Base-by-base conservation (phyloP, 2,797 vertebrate species). In the Tamandua tetradactyla region DNA sequence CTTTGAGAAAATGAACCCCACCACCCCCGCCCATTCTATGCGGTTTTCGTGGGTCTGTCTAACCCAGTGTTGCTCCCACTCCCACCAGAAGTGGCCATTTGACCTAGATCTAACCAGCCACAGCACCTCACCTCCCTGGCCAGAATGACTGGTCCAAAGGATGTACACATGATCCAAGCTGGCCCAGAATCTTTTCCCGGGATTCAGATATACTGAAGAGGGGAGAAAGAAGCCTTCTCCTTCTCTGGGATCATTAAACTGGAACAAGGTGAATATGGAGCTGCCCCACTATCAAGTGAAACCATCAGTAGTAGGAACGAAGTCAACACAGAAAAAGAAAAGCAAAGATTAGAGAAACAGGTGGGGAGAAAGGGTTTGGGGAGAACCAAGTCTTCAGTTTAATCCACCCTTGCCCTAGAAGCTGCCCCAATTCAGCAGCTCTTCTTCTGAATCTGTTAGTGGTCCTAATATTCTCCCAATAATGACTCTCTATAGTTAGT, bases 221-320 rank as follows among this genome's bases (percentile, higher is more conserved):
- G 3, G 15, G 74, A 94, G 72, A 92, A 76, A 94, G 49, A 85
- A 84, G 40, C 23, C 22, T 84, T 62, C 4, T 55, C 14, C 61
- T 47, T 91, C 49, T 83, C 57, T 72, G 57, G 88, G 57, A 37
- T 91, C 40, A 93, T 57, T 88, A 57, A 47, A 71, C 35, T 82
- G 55, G 64, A 20, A 75, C 85, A 83, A 93, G 74, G 57, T 57
- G 88, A 93, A 79, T 35, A 5, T 55, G 27, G 57, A 75, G 44
- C 40, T 78, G 62, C 15, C 47, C 76, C 35, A 69, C 40, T 42
- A 87, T 13, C 40, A 61, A 68, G 20, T 35, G 18, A 82, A 8
- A 32, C 35, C 82, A 66, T 7, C 12, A 76, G 27, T 10, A 23
- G 57, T 23, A 52, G 57, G 22, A 95, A 91, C 20, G 23, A 92